A percentile compares a stretch with the other conserved stretches of the same genome.
Conservation (phyloP, 1,140 invertebrate genomes). For the Cherax quadricarinatus region DNA sequence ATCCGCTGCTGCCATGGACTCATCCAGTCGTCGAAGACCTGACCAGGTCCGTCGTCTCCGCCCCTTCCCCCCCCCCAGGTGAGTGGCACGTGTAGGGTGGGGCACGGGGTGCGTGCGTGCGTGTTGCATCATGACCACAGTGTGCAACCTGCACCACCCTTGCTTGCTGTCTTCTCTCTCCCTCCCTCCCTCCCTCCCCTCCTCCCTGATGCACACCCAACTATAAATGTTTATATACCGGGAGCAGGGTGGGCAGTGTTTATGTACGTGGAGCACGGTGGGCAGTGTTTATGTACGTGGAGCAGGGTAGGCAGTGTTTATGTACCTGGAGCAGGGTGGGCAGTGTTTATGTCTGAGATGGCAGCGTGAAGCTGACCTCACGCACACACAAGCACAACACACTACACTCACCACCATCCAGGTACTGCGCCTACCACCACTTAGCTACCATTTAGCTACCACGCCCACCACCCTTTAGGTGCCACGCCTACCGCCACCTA, state of each 20-base stretch:
- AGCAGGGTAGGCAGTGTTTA: neutral
- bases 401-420: no score
- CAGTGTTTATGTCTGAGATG: neutral
- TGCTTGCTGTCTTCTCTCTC: neutral
- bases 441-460: no score
- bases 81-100: conserved; percentile 23
- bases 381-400: no score
- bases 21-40: neutral
- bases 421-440: no score
- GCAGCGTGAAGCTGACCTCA: no score
- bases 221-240: neutral
- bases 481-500: no score
- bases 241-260: neutral
- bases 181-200: neutral
- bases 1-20: neutral
- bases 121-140: conserved; percentile 4
- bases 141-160: neutral
- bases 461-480: no score
- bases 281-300: neutral
- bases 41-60: neutral
- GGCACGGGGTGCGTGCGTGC: neutral
- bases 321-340: neutral
- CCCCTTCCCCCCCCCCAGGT: conserved; percentile 12
- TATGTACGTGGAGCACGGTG: neutral
- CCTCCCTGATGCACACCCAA: neutral